These are phyloP conservation scores for Colletes gigas DNA, from an alignment of 1,140 invertebrate species.

Conservation along the genomic window DNA sequence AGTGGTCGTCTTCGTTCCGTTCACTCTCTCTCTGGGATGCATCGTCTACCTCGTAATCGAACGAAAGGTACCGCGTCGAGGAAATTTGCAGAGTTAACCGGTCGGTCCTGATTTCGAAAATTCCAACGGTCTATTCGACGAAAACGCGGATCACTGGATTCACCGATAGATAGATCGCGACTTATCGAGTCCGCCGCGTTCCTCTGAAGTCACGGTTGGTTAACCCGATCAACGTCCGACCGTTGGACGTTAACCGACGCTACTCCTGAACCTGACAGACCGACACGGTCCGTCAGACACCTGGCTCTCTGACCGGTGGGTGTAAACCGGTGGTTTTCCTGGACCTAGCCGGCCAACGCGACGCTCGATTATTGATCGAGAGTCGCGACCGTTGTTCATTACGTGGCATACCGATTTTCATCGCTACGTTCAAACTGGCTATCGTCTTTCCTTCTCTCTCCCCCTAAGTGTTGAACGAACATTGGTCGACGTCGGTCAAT, in stretches of 20 bases:
- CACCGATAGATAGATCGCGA: not conserved
- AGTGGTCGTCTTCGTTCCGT: no score
- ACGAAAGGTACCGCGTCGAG: no score
- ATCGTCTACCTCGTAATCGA: no score
- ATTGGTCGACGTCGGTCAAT: not conserved
- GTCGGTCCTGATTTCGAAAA: not conserved
- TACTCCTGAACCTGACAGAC: slow-evolving; percentile 16
- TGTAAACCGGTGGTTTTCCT: slow-evolving; percentile 22
- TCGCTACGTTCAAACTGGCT: no score
- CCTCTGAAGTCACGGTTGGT: slow-evolving; percentile 3
- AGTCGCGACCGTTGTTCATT: not conserved
- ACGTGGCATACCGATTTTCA: no score
- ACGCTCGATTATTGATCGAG: not conserved
- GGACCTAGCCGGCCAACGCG: not conserved
- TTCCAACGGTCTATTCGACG: not conserved
- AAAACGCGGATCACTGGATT: not conserved
- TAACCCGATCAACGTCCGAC: slow-evolving; percentile 9
- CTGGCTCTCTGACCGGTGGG: not conserved
- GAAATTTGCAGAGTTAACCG: no score
- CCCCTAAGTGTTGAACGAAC: not conserved
- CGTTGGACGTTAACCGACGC: slow-evolving; percentile 13
- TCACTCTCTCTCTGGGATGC: no score
- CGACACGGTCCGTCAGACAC: slow-evolving; percentile 10
- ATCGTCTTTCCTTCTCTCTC: not conserved
- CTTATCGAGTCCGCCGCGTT: not conserved